Evolutionary conservation across 2,888 invertebrate genomes (phyloP).

Genomic region (Salpingus planirostris): DNA sequence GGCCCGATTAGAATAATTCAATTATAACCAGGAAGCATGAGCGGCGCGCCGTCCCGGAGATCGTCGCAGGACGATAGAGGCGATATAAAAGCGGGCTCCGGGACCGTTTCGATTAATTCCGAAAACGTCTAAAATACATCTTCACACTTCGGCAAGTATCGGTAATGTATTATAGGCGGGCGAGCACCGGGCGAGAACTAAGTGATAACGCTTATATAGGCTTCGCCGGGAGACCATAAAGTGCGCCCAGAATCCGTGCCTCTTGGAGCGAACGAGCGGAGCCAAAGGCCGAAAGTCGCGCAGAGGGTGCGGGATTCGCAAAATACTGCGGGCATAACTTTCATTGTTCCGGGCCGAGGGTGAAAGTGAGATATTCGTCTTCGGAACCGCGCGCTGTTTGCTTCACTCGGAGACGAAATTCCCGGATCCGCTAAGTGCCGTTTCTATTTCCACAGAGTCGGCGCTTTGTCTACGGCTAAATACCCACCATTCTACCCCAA

Average conservation of each 20-base stretch:
- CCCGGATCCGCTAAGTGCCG: conserved; percentile 26
- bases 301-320: conserved; percentile 27
- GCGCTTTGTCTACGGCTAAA: conserved; percentile 17
- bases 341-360: conserved; percentile 34
- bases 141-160: conserved; percentile 39
- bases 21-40: too few relatives aligned
- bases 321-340: conserved; percentile 38
- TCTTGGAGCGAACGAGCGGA: conserved; percentile 28
- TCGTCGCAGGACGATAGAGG: too few relatives aligned
- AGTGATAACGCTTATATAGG: conserved; percentile 36
- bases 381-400: conserved; percentile 17
- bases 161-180: conserved; percentile 39
- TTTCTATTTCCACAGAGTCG: conserved; percentile 14
- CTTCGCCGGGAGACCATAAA: conserved; percentile 33
- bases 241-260: conserved; percentile 30
- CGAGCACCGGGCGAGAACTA: conserved; percentile 22
- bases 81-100: too few relatives aligned
- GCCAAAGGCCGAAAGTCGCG: conserved; percentile 25
- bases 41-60: too few relatives aligned
- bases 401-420: conserved; percentile 35
- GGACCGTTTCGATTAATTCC: conserved; percentile 26
- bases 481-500: conserved; percentile 11
- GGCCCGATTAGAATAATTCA: too few relatives aligned
- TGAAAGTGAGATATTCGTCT: conserved; percentile 37
- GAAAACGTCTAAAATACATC: conserved; percentile 36